A percentile compares a stretch with the other conserved stretches of the same genome.
Conservation (phyloP, 2,113 vertebrate species). For the Toxostoma redivivum region DNA sequence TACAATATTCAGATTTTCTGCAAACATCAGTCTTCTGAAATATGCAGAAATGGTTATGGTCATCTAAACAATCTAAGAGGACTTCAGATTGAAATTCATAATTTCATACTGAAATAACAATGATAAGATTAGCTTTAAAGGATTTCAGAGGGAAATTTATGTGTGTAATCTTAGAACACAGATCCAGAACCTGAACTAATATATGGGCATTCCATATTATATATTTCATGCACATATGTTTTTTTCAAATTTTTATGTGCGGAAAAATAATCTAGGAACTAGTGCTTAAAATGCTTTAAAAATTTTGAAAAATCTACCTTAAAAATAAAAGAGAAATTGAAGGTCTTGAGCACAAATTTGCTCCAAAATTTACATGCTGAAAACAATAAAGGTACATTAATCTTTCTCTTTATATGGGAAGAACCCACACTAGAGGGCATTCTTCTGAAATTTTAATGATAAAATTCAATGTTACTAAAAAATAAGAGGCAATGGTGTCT, state of each 20-base stretch:
- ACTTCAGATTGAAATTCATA: background rate
- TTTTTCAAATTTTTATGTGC: background rate
- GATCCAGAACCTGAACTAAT: background rate
- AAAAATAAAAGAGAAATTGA: background rate
- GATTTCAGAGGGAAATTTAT: background rate
- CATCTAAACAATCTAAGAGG: background rate
- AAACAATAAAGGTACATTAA: background rate
- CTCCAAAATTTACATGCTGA: background rate
- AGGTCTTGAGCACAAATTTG: background rate
- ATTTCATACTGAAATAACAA: background rate
- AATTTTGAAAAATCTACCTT: background rate
- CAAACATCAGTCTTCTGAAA: background rate
- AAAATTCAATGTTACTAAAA: background rate
- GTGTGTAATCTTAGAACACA: background rate
- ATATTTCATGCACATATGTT: fast-evolving
- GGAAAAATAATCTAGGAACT: background rate
- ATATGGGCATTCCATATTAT: background rate
- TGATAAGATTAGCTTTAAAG: background rate
- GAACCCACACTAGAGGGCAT: slow-evolving; percentile 39
- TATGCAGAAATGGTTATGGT: background rate
- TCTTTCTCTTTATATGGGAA: background rate
- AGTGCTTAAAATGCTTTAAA: background rate
- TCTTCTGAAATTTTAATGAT: background rate
- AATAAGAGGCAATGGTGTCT: background rate
- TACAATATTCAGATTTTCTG: background rate